Evolutionary conservation across 2,797 vertebrate genomes (phyloP).

Genomic region (Clarias fuscus): DNA sequence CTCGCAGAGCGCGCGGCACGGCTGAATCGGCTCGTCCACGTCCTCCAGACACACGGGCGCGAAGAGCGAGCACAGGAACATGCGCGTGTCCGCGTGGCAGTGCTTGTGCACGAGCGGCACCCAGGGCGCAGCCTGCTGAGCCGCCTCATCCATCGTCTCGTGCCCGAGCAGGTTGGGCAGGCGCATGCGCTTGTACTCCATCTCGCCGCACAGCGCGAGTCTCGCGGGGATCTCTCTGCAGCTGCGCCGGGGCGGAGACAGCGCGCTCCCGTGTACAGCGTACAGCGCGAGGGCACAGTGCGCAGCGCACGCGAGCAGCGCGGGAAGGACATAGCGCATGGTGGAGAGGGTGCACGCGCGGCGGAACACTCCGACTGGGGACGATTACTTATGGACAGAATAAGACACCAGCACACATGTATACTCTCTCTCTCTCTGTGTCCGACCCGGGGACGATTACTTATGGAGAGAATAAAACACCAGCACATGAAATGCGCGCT

Average conservation of each 20-base stretch:
- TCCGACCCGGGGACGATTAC: too few relatives aligned
- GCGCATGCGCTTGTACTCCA: constrained; percentile 94
- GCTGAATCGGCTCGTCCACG: constrained; percentile 92
- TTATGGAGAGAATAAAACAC: too few relatives aligned
- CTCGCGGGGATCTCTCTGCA: constrained; percentile 91
- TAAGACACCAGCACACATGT: too few relatives aligned
- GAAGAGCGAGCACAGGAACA: constrained; percentile 97
- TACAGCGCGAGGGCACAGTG: constrained; percentile 78
- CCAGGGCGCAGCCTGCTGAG: constrained; percentile 96
- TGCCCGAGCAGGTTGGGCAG: constrained; percentile 97
- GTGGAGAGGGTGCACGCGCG: neutral
- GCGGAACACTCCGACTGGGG: neutral
- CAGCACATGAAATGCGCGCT: too few relatives aligned
- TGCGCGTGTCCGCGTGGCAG: constrained; percentile 93
- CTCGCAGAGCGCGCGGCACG: constrained; percentile 92
- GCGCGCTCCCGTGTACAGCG: constrained; percentile 84
- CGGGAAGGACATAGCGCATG: constrained; percentile 38
- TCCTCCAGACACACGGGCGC: constrained; percentile 95
- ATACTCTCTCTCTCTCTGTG: too few relatives aligned
- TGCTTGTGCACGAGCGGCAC: constrained; percentile 96
- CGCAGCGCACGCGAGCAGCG: constrained; percentile 50
- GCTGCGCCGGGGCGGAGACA: constrained; percentile 87
- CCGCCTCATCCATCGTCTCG: constrained; percentile 92
- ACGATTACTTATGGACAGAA: neutral
- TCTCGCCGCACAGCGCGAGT: constrained; percentile 88